Conservation (phyloP, 92 coral and sea anemone species). For the Plumapathes pennacea region DNA sequence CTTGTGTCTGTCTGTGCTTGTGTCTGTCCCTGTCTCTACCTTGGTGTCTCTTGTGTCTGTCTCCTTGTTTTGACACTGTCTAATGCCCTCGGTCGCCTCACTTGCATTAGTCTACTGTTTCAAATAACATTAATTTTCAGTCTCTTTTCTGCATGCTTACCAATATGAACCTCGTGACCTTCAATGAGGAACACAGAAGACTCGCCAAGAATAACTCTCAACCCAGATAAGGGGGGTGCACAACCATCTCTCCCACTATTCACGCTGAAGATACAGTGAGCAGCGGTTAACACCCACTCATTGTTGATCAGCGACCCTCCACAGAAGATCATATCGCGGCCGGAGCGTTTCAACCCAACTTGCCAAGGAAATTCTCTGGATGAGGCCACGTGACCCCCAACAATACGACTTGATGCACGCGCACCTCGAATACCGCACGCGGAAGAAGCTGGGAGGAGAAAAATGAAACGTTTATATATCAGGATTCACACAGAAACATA, state of each 20-base stretch:
- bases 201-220: constrained; percentile 70
- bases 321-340: constrained; percentile 54
- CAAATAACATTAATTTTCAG: too few species aligned
- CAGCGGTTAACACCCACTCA: constrained; percentile 93
- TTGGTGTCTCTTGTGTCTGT: too few species aligned
- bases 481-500: too few species aligned
- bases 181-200: constrained; percentile 67
- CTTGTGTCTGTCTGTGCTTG: too few species aligned
- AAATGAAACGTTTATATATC: too few species aligned
- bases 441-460: too few species aligned
- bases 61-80: too few species aligned
- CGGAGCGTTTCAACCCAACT: constrained; percentile 65
- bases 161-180: constrained; percentile 79
- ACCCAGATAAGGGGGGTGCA: constrained; percentile 57
- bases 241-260: constrained; percentile 71
- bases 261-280: constrained; percentile 70
- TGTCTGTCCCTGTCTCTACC: too few species aligned
- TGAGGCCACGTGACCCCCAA: constrained; percentile 68
- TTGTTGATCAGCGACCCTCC: constrained; percentile 74
- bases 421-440: too few species aligned
- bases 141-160: too few species aligned
- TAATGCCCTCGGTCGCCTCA: too few species aligned
- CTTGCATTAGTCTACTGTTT: too few species aligned
- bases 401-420: constrained; percentile 81
- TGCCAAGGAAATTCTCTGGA: constrained; percentile 91